Conservation (phyloP, 2,797 vertebrate species). For the Moxostoma hubbsi region DNA sequence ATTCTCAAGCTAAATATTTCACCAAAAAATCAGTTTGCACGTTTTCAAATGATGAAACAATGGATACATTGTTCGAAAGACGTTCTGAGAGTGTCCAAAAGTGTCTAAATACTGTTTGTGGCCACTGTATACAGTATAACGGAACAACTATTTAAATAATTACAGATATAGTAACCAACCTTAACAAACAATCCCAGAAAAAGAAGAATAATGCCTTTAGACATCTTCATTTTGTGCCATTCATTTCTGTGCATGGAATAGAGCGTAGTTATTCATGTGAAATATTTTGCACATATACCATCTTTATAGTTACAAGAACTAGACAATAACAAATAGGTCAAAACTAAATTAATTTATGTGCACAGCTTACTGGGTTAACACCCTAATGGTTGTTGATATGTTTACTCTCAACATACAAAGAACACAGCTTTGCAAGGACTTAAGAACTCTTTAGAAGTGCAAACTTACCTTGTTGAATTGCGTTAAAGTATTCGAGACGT, state of each 20-base stretch:
- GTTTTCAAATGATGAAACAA: too few species aligned
- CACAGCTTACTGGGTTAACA: too few species aligned
- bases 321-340: background rate
- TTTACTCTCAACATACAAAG: too few species aligned
- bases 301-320: background rate
- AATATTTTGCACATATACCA: background rate
- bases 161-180: slow-evolving; percentile 26
- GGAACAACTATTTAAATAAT: background rate
- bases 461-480: background rate
- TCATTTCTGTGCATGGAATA: slow-evolving; percentile 9
- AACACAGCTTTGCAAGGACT: background rate
- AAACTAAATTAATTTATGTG: too few species aligned
- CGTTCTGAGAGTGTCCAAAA: too few species aligned
- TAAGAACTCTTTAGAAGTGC: background rate
- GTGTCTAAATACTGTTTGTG: too few species aligned
- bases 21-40: too few species aligned
- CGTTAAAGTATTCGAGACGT: background rate
- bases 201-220: slow-evolving; percentile 45
- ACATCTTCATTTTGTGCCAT: slow-evolving; percentile 63
- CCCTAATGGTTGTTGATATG: background rate
- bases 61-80: too few species aligned
- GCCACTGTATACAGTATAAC: background rate
- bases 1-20: too few species aligned
- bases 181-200: slow-evolving; percentile 51
- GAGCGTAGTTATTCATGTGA: background rate